A percentile compares a stretch with the other conserved stretches of the same genome.
phyloP scores from a whole-genome alignment of 2,797 vertebrate genomes.

The Acrocephalus scirpaceus region DNA sequence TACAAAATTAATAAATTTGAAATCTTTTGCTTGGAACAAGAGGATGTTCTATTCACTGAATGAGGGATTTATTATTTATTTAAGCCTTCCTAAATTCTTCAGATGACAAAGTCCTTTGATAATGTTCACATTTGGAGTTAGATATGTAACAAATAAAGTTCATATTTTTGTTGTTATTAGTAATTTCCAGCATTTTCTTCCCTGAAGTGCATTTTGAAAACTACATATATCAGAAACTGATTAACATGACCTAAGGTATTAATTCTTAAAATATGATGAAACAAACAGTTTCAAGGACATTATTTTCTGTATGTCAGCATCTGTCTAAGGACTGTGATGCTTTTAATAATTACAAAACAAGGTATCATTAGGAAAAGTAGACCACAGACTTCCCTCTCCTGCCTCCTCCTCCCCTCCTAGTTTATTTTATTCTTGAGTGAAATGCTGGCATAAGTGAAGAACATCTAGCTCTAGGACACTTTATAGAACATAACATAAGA shows the following conservation, averaged over 20 bases:
- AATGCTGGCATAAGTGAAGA: not conserved
- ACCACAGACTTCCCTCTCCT: not conserved
- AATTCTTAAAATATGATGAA: slow-evolving; percentile 79
- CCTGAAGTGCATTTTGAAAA: slow-evolving; percentile 79
- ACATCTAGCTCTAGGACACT: slow-evolving; percentile 46
- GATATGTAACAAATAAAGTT: slow-evolving; percentile 70
- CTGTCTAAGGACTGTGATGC: slow-evolving; percentile 67
- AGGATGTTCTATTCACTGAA: slow-evolving; percentile 64
- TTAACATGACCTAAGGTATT: slow-evolving; percentile 82
- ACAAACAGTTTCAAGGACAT: slow-evolving; percentile 73
- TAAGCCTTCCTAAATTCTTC: slow-evolving; percentile 75
- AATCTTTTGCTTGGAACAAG: slow-evolving; percentile 67
- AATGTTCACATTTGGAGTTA: slow-evolving; percentile 51
- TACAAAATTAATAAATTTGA: slow-evolving; percentile 78
- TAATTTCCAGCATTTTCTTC: slow-evolving; percentile 72
- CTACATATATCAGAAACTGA: slow-evolving; percentile 81
- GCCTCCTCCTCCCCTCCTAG: not conserved
- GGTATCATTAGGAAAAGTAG: slow-evolving; percentile 59
- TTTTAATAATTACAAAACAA: slow-evolving; percentile 73
- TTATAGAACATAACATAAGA: not conserved
- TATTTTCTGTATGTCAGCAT: slow-evolving; percentile 79
- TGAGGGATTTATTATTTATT: slow-evolving; percentile 77
- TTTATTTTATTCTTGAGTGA: slow-evolving; percentile 10
- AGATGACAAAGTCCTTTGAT: slow-evolving; percentile 59
- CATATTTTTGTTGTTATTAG: slow-evolving; percentile 78